Conservation (phyloP, 2,888 invertebrate genomes). For the Euclidia mi region DNA sequence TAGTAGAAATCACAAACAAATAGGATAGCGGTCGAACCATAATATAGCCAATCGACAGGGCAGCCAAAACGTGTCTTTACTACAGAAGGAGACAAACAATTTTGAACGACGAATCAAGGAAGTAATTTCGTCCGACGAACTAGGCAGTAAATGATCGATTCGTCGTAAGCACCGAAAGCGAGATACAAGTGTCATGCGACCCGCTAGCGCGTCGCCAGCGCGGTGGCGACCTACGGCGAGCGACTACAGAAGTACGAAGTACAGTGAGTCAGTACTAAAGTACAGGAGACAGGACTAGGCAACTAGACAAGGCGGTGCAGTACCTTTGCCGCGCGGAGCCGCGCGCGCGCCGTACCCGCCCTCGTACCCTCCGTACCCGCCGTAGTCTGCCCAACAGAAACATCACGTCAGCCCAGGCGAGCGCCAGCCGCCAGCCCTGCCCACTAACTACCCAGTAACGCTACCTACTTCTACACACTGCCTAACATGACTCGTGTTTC, state of each 20-base stretch:
- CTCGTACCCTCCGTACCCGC: conserved; percentile 96
- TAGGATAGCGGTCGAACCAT: conserved; percentile 13
- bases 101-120: conserved; percentile 9
- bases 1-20: conserved; percentile 9
- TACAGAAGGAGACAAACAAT: conserved; percentile 10
- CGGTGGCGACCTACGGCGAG: conserved; percentile 32
- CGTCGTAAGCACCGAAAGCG: conserved; percentile 28
- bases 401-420: conserved; percentile 83
- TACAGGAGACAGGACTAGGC: conserved; percentile 46
- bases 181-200: conserved; percentile 52
- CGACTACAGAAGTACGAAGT: conserved; percentile 21
- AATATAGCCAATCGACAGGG: conserved; percentile 20
- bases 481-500: no score
- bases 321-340: conserved; percentile 97
- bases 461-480: no score
- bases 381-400: conserved; percentile 94
- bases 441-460: no score
- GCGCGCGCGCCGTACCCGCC: conserved; percentile 97
- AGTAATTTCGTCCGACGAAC: conserved; percentile 7
- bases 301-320: conserved; percentile 60
- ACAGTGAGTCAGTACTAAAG: conserved; percentile 34
- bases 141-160: conserved; percentile 5
- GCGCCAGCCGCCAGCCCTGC: no score
- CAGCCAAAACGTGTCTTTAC: conserved; percentile 8
- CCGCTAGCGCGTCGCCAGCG: conserved; percentile 27